These are phyloP conservation scores for Zaprionus africanus DNA, from an alignment of 1,140 invertebrate species.

Conservation along the genomic window DNA sequence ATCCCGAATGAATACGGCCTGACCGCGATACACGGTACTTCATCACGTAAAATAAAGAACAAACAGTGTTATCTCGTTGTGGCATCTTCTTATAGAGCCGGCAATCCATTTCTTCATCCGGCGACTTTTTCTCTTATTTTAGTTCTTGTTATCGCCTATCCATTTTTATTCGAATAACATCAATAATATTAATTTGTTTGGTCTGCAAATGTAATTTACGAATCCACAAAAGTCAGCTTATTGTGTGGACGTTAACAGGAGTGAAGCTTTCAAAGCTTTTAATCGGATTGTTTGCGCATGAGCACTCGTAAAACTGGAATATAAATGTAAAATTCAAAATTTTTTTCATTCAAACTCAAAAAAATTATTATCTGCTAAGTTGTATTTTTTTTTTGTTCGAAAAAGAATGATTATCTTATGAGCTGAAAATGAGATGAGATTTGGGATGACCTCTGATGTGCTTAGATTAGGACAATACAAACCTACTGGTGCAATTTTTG, in stretches of 20 bases:
- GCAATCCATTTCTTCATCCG: not conserved
- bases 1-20: not conserved
- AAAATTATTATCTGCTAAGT: too few species aligned
- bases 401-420: too few species aligned
- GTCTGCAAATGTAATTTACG: not conserved
- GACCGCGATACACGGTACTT: not conserved
- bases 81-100: not conserved
- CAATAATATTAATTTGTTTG: not conserved
- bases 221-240: not conserved
- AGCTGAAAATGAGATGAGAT: too few species aligned
- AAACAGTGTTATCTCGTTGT: not conserved
- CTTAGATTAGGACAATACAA: too few species aligned
- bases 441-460: too few species aligned
- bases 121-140: not conserved
- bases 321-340: not conserved
- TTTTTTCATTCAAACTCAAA: too few species aligned
- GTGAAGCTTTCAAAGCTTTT: constrained; percentile 1
- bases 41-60: not conserved
- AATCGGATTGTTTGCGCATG: not conserved
- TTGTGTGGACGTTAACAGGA: not conserved
- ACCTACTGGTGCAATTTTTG: too few species aligned
- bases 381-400: too few species aligned
- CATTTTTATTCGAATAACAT: not conserved
- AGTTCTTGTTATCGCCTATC: not conserved
- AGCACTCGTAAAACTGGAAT: not conserved